phyloP scores from a whole-genome alignment of 2,797 vertebrate species.

The Acipenser oxyrinchus region DNA sequence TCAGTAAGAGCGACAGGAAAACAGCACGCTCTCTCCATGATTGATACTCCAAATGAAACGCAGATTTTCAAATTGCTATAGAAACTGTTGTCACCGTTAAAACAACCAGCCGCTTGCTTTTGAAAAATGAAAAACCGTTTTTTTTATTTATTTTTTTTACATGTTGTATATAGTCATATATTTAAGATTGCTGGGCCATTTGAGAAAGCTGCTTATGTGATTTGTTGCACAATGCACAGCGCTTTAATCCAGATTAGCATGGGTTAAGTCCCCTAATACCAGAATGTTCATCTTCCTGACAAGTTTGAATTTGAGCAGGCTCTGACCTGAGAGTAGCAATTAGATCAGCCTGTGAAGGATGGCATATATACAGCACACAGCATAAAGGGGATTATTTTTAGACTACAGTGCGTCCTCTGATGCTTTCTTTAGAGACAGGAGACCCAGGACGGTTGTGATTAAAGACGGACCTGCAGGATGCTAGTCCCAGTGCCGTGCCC shows the following conservation, averaged over 20 bases:
- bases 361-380: neutral
- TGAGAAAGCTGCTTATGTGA: no score
- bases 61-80: no score
- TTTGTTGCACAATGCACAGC: no score
- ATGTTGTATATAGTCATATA: no score
- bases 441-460: neutral
- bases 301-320: neutral
- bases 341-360: neutral
- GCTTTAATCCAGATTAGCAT: neutral
- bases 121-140: no score
- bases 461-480: neutral
- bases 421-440: neutral
- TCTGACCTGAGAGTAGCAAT: neutral
- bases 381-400: neutral
- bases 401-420: neutral
- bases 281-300: neutral
- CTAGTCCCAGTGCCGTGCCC: neutral
- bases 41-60: neutral
- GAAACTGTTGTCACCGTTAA: no score
- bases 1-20: conserved; percentile 16
- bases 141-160: no score
- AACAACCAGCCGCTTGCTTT: no score
- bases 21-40: conserved; percentile 16
- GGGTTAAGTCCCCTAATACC: no score
- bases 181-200: no score